Evolutionary conservation across 2,113 vertebrate species (phyloP), one percentile per base, ranked within the genome.

Genomic region (Hippocampus comes): DNA sequence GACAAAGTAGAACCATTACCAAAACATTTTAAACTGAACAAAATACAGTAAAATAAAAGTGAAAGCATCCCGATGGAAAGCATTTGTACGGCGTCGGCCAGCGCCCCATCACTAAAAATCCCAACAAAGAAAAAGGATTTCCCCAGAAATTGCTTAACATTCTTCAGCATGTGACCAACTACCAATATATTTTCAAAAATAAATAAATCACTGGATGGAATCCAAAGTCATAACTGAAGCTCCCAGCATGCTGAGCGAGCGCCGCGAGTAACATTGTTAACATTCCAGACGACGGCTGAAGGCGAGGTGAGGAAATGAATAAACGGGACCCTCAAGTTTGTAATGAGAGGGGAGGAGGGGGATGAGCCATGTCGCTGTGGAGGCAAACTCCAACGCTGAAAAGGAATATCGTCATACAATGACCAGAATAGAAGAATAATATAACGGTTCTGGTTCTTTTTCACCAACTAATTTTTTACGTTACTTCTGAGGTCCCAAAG

Each of bases 51-150:
- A 27, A 70, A 51, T n/a, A 48, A 74, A 63, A 65, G 74, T 73
- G 65, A 63, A 73, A 82, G 83, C 41, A 63, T 70, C 67, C 78
- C 41, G 75, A 79, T 43, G 60, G 67, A 77, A 55, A 78, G 92
- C 87, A 88, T 89, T 78, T 88, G 87, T 90, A 92, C 91, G 87
- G 89, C 49, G 63, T 89, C 83, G 81, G 76, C 74, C 76, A 12
- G 59, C 17, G 27, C 25, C 59, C 59, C 77, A 78, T 68, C 30
- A 42, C 79, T 59, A 2, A 81, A 82, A 77, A 80, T 76, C 69
- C 69, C 65, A 79, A 86, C 68, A 64, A 84, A 80, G 66, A 67
- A 87, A 75, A 78, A 74, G 18, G 51, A 82, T 78, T 86, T 82
- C 78, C 0, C 41, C 38, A 70, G 81, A 88, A 87, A 89, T 75